phyloP scores from a whole-genome alignment of 2,888 invertebrate species.

The Hemithea aestivaria region DNA sequence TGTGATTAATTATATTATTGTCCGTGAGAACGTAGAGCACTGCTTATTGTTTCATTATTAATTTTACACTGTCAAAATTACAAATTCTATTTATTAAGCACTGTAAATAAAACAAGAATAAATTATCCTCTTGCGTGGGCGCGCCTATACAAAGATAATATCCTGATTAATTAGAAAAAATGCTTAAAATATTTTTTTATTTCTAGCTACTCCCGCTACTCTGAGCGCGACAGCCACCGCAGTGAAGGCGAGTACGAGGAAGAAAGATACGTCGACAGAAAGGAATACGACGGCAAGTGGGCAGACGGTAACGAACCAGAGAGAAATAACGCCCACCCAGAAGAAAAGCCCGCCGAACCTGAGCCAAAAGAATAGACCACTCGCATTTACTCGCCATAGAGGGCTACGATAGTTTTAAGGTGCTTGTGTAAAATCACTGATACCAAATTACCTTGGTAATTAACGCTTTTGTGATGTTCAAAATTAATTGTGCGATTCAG shows the following conservation, averaged over 20 bases:
- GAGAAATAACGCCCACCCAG: slow-evolving; percentile 37
- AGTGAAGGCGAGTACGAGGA: slow-evolving; percentile 77
- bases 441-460: not conserved
- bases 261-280: slow-evolving; percentile 79
- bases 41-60: no score
- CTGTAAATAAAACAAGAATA: no score
- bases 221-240: slow-evolving; percentile 69
- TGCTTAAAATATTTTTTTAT: slow-evolving; percentile 13
- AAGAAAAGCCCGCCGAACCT: slow-evolving; percentile 61
- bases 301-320: slow-evolving; percentile 79
- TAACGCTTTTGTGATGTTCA: no score
- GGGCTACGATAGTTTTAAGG: slow-evolving; percentile 4
- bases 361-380: slow-evolving; percentile 56
- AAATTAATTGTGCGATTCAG: not conserved
- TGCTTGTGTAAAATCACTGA: slow-evolving; percentile 7
- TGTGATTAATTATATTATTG: no score
- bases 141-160: no score
- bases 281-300: slow-evolving; percentile 83
- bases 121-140: no score
- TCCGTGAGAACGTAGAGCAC: no score
- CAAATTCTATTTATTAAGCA: no score
- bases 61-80: no score
- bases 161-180: no score
- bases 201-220: slow-evolving; percentile 65
- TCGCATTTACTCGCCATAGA: slow-evolving; percentile 3